Base-by-base conservation (phyloP, 30 jellyfish, hydroid and myxozoan genomes). In the Nemopilema nomurai region DNA sequence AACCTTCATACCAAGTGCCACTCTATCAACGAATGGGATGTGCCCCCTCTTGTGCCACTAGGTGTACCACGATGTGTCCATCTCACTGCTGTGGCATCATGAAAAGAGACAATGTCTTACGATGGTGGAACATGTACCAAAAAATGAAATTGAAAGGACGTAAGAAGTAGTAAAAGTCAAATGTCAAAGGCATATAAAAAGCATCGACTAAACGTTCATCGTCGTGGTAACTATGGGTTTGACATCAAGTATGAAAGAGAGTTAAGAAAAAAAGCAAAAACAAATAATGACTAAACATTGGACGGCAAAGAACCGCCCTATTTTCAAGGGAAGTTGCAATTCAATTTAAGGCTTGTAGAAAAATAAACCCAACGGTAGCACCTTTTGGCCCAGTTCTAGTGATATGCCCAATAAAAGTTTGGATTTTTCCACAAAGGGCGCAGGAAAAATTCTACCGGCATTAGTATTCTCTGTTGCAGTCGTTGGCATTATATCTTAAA, bases 41-140 rank as follows among this genome's bases (percentile, higher is more conserved):
- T 27, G 87, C 92, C 16, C 89, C 89, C 1, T 65, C 89, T 24
- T 89, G 96, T 64, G 92, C 91, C 71, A 80, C 85, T 1, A 21
- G 62, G 27, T 89, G 96, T 63, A 74, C 85, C 27, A 68, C 51
- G 26, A 68, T 30, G 63, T 89, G 96, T 28, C 96, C 96, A 66
- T 18, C 98, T 41, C 94, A 85, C 19, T 92, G 98, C 68, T 92
- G 98, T 77, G 95, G 95, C 18, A 78, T 92, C 22, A 92, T 88
- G 89, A 87, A 96, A 73, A 93, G 97, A 27, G 88, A 91, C 77
- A 74, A 62, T 62, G 87, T 84, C 31, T 62, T 53, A 49, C 49
- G 87, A 13, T 84, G 93, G 93, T 84, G 93, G 93, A 71, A 84
- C 62, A 64, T 84, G 82, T 84, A 84, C 82, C 75, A 67, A 74